These are phyloP conservation scores for Botia almorhae DNA, from an alignment of 2,797 vertebrate species.

Conservation along the genomic window DNA sequence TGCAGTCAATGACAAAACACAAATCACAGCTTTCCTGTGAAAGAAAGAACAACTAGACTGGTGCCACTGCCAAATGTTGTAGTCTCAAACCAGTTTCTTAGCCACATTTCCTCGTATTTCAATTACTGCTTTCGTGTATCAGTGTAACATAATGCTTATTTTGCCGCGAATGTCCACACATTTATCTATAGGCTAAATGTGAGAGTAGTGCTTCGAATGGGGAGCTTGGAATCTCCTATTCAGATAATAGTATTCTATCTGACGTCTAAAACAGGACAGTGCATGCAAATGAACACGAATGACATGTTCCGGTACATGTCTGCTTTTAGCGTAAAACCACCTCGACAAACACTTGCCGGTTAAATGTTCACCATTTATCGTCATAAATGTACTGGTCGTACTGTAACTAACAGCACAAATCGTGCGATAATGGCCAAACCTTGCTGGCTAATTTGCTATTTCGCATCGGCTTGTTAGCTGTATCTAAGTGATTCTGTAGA, in stretches of 20 bases:
- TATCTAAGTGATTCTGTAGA: neutral
- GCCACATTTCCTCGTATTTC: neutral
- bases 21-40: no score
- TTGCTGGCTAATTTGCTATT: slow-evolving; percentile 36
- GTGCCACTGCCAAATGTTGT: no score
- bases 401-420: neutral
- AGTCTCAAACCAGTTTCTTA: no score
- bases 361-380: neutral
- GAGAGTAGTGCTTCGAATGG: no score
- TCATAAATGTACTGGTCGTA: neutral
- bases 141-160: neutral
- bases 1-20: no score
- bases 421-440: neutral
- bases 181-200: neutral
- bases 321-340: neutral
- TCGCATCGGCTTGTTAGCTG: slow-evolving; percentile 21
- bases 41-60: no score
- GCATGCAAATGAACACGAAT: neutral
- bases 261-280: neutral
- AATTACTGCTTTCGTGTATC: neutral
- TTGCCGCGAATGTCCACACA: neutral
- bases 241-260: neutral
- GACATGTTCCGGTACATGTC: neutral
- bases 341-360: neutral
- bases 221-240: neutral